Base-by-base conservation (phyloP, 2,113 vertebrate species). In the Heterocephalus glaber region DNA sequence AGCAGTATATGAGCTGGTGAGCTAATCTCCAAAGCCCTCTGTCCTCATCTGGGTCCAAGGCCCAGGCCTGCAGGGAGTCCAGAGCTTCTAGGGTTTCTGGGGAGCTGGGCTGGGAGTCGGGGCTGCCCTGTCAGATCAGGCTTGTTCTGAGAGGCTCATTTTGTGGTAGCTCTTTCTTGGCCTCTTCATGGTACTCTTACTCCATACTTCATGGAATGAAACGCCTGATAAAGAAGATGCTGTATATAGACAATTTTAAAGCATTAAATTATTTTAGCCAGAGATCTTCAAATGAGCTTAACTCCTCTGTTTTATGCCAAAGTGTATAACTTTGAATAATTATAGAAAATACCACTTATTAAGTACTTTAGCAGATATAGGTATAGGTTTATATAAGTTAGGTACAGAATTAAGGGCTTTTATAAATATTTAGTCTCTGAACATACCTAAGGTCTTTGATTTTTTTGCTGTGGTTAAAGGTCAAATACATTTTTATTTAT, bases 211-310 rank as follows among this genome's bases (percentile, higher is more conserved):
- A 49, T 83, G 66, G 16, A 92, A 83, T 88, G 58, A 77, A 80
- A n/a, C 54, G 66, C 26, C 20, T 24, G 91, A 87, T 92, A 83
- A 92, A 93, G 60, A 79, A 88, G n/a, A 65, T 2, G 70, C 33
- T 60, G 9, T 72, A 41, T 35, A 38, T 95, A 52, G 65, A 65
- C 38, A 33, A 5, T 20, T 90, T 77, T 77, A 65, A 96, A 96
- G 38, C 65, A 52, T 89, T 95, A 65, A 44, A 38, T 65, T 95
- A 47, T 93, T 89, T 83, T 83, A 95, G 56, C 49, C 13, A 49
- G 7, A 80, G 41, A 24, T 90, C 81, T 74, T 41, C 88, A 86
- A 91, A 63, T 85, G 61, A 92, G 66, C 41, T 2, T 54, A 54
- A 44, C 35, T 83, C 2, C 41, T 92, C 11, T 79, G 26, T 66